Conservation (phyloP, 2,888 invertebrate species). For the Brenthis hecate region DNA sequence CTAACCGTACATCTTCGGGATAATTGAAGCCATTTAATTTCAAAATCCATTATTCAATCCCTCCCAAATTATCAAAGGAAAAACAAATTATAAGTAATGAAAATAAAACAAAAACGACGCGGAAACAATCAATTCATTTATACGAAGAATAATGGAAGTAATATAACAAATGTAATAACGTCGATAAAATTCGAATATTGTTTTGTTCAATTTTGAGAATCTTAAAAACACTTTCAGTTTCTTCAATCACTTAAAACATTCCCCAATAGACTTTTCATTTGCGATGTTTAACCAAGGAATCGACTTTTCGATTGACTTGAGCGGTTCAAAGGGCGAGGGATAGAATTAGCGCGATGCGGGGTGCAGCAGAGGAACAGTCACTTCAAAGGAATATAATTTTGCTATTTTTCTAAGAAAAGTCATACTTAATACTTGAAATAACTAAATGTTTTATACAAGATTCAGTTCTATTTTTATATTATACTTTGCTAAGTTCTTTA, state of each 20-base stretch:
- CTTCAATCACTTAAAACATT: conserved; percentile 79
- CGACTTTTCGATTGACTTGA: conserved; percentile 80
- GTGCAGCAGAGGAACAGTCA: conserved; percentile 64
- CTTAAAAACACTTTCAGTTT: conserved; percentile 75
- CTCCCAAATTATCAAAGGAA: conserved; percentile 31
- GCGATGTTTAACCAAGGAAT: conserved; percentile 77
- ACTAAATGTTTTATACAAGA: conserved; percentile 31
- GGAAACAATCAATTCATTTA: conserved; percentile 48
- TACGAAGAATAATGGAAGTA: conserved; percentile 31
- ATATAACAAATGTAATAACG: conserved; percentile 46
- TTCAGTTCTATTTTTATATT: not conserved
- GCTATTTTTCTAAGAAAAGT: conserved; percentile 70
- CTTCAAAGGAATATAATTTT: conserved; percentile 75
- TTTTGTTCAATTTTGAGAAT: conserved; percentile 60
- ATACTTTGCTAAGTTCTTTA: no score
- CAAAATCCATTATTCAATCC: conserved; percentile 40
- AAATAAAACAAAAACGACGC: conserved; percentile 40
- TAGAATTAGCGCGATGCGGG: conserved; percentile 74
- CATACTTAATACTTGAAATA: conserved; percentile 42
- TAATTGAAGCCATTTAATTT: conserved; percentile 30
- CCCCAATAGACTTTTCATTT: conserved; percentile 75
- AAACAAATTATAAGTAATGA: conserved; percentile 34
- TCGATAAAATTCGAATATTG: conserved; percentile 50
- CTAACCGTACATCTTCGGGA: not conserved
- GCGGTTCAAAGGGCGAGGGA: conserved; percentile 77